Base-by-base conservation (phyloP, 2,113 vertebrate genomes). In the Vulpes vulpes region DNA sequence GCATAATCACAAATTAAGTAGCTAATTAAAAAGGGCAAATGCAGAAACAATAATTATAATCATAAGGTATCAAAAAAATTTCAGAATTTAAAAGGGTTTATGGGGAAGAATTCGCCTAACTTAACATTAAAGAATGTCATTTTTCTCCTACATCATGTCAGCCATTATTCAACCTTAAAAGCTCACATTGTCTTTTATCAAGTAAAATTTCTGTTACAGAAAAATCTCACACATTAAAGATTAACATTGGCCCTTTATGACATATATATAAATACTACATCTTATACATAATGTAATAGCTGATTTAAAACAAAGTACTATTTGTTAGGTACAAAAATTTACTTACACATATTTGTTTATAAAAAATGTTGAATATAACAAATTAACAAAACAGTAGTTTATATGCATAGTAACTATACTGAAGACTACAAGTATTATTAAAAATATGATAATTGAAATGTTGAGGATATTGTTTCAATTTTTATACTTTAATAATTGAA, bases 141-240 rank as follows among this genome's bases (percentile, higher is more conserved):
- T 96, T 95, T 92, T 62, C 59, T 55, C 80, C 90, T 96, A 92
- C 14, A 89, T 93, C 14, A 93, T 51, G 1, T 65, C 88, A 95
- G 38, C n/a, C 73, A 93, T 95, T 96, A 97, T 19, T 94, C 11
- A 89, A 64, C 71, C 80, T 96, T 97, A 96, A 57, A 85, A 84
- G 91, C 60, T 95, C 38, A 67, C n/a, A 97, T 30, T 49, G 12
- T 20, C 89, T 95, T 97, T 95, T 94, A 69, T 65, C 0, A 57
- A 96, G 69, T 87, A 97, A 95, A 94, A n/a, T 71, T 83, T n/a
- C 69, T 95, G 87, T 96, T 94, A 97, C 95, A 74, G 43, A 98
- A 98, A 57, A 97, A 97, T 30, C 5, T 20, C 94, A 93, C 35
- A 64, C 97, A 96, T 79, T 96, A 96, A 95, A 96, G 55, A 96